phyloP scores from a whole-genome alignment of 2,888 invertebrate genomes.

The Drosophila merina region DNA sequence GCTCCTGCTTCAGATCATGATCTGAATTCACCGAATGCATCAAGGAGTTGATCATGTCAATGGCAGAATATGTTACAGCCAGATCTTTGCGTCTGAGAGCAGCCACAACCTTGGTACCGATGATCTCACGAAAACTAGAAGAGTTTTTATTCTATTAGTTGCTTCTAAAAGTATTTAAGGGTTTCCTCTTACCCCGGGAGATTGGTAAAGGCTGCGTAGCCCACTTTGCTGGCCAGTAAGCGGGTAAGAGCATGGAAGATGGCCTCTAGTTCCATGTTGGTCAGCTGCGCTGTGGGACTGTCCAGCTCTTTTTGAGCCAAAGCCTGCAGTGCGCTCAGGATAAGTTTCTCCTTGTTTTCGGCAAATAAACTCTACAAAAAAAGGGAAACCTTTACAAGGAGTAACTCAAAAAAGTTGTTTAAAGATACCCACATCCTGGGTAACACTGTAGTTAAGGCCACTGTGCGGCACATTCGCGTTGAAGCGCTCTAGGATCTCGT shows the following conservation, averaged over 20 bases:
- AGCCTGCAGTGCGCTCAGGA: conserved; percentile 94
- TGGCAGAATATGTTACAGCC: conserved; percentile 97
- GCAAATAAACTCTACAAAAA: conserved; percentile 94
- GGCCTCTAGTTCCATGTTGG: conserved; percentile 92
- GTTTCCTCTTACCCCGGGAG: conserved; percentile 88
- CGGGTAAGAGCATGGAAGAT: conserved; percentile 97
- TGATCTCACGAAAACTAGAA: conserved; percentile 94
- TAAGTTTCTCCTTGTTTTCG: conserved; percentile 98
- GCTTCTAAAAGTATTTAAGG: not conserved
- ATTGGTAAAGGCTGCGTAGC: conserved; percentile 97
- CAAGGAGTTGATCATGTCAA: conserved; percentile 98
- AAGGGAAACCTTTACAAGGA: conserved; percentile 50
- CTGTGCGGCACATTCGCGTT: conserved; percentile 99
- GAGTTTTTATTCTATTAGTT: not conserved
- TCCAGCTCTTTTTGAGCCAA: conserved; percentile 90
- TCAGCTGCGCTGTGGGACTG: conserved; percentile 85
- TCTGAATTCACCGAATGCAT: conserved; percentile 99
- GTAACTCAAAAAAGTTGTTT: fast-evolving
- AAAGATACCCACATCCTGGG: conserved; percentile 92
- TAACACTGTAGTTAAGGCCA: conserved; percentile 97
- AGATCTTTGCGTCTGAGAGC: conserved; percentile 94
- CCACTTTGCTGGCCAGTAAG: conserved; percentile 98
- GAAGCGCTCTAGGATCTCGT: conserved; percentile 95
- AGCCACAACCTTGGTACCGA: conserved; percentile 95
- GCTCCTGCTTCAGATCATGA: conserved; percentile 98